Evolutionary conservation across 2,888 invertebrate species (phyloP).

Genomic region (Stramonita haemastoma): DNA sequence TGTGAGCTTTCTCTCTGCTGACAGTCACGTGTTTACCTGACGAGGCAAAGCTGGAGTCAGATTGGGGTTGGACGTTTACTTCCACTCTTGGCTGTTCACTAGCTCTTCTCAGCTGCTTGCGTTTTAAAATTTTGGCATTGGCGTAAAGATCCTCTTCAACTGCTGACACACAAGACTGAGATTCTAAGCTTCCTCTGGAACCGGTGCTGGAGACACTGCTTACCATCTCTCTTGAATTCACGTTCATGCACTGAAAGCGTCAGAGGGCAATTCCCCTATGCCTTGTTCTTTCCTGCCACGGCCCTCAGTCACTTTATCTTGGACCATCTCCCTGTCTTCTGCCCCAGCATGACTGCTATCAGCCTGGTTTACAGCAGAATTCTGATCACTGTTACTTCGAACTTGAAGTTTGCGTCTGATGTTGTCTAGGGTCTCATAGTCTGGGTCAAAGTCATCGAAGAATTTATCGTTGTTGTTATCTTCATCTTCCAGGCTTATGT

Average conservation of each 20-base stretch:
- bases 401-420: background rate
- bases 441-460: constrained; percentile 8
- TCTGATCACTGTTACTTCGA: background rate
- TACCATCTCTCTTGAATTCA: background rate
- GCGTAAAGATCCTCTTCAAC: constrained; percentile 14
- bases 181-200: background rate
- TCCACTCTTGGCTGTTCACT: background rate
- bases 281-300: background rate
- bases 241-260: background rate
- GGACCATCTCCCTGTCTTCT: background rate
- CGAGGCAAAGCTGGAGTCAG: background rate
- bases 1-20: background rate
- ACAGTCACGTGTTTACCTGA: background rate
- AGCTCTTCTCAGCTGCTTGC: background rate
- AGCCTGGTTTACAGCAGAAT: background rate
- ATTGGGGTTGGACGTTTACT: background rate
- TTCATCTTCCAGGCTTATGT: no score
- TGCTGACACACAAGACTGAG: background rate
- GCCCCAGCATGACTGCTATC: background rate
- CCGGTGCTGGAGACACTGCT: background rate
- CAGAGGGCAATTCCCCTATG: background rate
- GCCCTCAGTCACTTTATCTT: background rate
- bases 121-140: constrained; percentile 11
- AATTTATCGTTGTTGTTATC: constrained; percentile 1
- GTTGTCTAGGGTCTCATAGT: constrained; percentile 7